Evolutionary conservation across 2,797 vertebrate species (phyloP).

Genomic region (Loriculus beryllinus): DNA sequence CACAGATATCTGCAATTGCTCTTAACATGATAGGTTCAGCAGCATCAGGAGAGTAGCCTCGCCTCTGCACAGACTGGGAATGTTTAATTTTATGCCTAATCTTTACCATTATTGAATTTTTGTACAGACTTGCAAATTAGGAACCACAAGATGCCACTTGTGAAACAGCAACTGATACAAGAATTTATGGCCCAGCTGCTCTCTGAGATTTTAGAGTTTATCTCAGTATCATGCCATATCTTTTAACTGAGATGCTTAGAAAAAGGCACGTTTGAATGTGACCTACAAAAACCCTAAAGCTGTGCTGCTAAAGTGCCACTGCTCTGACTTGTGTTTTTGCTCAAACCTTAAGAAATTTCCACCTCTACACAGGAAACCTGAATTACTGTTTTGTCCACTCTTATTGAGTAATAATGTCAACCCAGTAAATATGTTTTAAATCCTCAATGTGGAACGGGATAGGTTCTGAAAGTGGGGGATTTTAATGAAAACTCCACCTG

Average conservation of each 20-base stretch:
- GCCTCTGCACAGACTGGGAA: neutral
- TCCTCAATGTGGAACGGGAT: neutral
- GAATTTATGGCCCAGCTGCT: neutral
- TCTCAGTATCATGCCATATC: neutral
- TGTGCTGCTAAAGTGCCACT: neutral
- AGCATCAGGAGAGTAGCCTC: neutral
- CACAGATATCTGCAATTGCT: neutral
- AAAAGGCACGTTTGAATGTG: neutral
- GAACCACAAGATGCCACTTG: neutral
- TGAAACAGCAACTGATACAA: neutral
- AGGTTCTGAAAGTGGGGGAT: neutral
- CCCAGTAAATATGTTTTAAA: neutral
- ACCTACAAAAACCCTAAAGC: neutral
- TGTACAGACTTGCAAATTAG: neutral
- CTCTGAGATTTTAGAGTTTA: neutral
- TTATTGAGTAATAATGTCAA: neutral
- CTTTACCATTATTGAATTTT: neutral
- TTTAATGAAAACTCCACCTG: conserved; percentile 13
- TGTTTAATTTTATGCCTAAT: neutral
- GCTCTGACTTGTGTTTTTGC: neutral
- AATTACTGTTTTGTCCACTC: neutral
- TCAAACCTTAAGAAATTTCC: neutral
- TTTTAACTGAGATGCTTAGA: neutral
- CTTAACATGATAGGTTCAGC: neutral
- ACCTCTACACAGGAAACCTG: neutral